Base-by-base conservation (phyloP, 2,888 invertebrate genomes). In the Platycnemis pennipes region DNA sequence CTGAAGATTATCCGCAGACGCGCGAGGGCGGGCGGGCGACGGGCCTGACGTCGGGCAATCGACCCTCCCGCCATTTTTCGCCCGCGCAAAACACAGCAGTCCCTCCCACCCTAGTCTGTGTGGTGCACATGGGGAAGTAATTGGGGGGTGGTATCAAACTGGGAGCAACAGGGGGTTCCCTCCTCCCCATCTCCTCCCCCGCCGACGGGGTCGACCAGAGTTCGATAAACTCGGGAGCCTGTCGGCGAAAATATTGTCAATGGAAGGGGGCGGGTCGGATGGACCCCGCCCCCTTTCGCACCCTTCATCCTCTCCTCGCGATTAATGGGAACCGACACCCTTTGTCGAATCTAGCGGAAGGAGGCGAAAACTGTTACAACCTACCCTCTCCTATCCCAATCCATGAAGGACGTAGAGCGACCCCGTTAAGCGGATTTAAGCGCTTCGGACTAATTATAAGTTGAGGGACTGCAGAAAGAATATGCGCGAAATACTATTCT, bases 191-290 rank as follows among this genome's bases (percentile, higher is more conserved):
- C 63, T 26, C 37, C 87, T 8, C 7, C 44, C 87, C 0, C 26
- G 31, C n/a, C 46, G 16, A 44, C 42, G 45, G 87, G 44, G n/a
- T n/a, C n/a, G n/a, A 44, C 45, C 0, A 63, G n/a, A 56, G 63
- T 63, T 63, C 63, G 56, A 42, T 63, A 63, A 56, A 22, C 44
- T 44, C 63, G 49, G 31, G 22, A 22, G n/a, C 63, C 63, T 42
- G 91, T 63, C 91, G 91, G 56, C 91, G 42, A 91, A 56, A 63
- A 63, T 77, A 77, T 77, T 26, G 77, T 77, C 77, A 77, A 77
- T 77, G 77, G 2, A 8, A 37, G 77, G 13, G 26, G 63, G 16
- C 0, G 63, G 63, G 63, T 5, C 5, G 11, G 63, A 22, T 2
- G 63, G 63, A 22, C 87, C 26, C 87, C n/a, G n/a, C 26, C n/a